Percentiles rank a stretch among this genome's conserved stretches.
Evolutionary conservation across 2,113 vertebrate genomes (phyloP).

Genomic region (Notothenia rossii): DNA sequence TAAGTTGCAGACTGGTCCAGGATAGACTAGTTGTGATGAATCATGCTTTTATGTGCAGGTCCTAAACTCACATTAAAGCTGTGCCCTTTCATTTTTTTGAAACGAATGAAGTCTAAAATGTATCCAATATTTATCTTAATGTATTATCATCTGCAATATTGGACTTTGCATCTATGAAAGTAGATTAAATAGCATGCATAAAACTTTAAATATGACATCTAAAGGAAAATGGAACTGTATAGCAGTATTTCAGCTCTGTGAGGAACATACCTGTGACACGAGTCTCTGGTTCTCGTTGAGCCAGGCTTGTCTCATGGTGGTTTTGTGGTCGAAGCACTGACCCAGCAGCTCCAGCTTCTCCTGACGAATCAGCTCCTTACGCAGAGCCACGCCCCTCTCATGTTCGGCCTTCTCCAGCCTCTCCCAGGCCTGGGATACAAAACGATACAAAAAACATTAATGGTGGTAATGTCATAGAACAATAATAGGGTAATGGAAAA

Average conservation of each 20-base stretch:
- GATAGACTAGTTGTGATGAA: too few species aligned
- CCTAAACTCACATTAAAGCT: too few species aligned
- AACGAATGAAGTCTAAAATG: too few species aligned
- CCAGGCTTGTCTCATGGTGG: conserved; percentile 95
- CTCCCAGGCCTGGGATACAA: conserved; percentile 88
- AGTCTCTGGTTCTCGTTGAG: conserved; percentile 96
- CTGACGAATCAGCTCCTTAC: conserved; percentile 94
- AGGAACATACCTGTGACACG: conserved; percentile 89
- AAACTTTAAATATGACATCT: background rate
- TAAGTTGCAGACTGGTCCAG: too few species aligned
- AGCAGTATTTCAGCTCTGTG: background rate
- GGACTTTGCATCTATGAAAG: background rate
- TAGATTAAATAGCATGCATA: background rate
- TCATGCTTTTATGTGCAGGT: too few species aligned
- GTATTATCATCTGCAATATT: background rate
- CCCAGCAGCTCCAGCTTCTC: conserved; percentile 94
- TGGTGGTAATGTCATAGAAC: too few species aligned
- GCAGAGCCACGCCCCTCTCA: conserved; percentile 90
- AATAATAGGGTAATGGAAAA: background rate
- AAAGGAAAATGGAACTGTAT: background rate
- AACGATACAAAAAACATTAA: background rate
- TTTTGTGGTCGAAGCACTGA: conserved; percentile 97
- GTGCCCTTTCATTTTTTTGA: too few species aligned
- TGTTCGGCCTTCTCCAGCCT: conserved; percentile 95
- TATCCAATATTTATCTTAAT: background rate